These are phyloP conservation scores for Borostomias antarcticus DNA, from an alignment of 2,797 vertebrate species.

Conservation along the genomic window DNA sequence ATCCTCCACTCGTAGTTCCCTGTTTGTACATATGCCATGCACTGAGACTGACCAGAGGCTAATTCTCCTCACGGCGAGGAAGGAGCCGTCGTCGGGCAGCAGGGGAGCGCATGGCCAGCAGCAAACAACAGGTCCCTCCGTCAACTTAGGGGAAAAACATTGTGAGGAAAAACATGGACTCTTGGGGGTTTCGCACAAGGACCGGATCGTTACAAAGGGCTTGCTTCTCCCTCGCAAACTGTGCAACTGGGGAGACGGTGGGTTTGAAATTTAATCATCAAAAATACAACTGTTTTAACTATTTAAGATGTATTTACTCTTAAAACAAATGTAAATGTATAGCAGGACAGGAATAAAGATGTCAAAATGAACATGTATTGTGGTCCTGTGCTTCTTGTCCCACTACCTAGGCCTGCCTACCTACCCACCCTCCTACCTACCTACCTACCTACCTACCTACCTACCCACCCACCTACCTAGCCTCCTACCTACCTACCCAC, in stretches of 20 bases:
- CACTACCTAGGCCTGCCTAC: background rate
- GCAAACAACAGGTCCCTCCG: slow-evolving; percentile 48
- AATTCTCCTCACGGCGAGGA: background rate
- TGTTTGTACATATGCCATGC: background rate
- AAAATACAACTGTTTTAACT: slow-evolving; percentile 69
- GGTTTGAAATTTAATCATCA: slow-evolving; percentile 60
- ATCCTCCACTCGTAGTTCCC: background rate
- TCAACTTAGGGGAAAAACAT: slow-evolving; percentile 50
- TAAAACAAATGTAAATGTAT: slow-evolving; percentile 70
- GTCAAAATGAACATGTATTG: slow-evolving; percentile 51
- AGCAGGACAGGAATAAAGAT: slow-evolving; percentile 75
- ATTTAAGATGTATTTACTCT: slow-evolving; percentile 78
- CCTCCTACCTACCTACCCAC: too few species aligned
- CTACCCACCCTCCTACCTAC: background rate
- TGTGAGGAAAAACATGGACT: slow-evolving; percentile 52
- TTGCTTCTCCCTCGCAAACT: slow-evolving; percentile 63
- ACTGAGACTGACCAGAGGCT: background rate
- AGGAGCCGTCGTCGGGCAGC: slow-evolving; percentile 22
- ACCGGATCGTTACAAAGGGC: slow-evolving; percentile 54
- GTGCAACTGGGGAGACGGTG: slow-evolving; percentile 39
- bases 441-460: background rate
- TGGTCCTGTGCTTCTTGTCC: background rate
- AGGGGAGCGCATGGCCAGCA: slow-evolving; percentile 49
- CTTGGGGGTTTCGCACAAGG: slow-evolving; percentile 60
- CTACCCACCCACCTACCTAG: too few species aligned